Conservation (phyloP, 2,113 vertebrate species). For the Pipa parva region DNA sequence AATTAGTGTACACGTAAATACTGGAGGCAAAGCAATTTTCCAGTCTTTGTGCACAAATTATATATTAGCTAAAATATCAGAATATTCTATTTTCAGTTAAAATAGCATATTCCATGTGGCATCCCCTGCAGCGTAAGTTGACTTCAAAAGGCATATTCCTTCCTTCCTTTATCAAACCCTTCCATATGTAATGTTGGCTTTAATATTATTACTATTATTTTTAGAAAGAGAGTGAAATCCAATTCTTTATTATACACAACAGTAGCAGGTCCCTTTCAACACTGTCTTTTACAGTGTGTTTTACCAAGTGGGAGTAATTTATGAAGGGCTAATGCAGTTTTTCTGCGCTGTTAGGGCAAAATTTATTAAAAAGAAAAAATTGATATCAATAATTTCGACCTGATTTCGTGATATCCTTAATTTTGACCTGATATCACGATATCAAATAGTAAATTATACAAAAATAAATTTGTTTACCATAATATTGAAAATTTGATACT, state of each 20-base stretch:
- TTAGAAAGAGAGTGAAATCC: constrained; percentile 5
- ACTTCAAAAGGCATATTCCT: constrained; percentile 13
- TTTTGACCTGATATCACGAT: too few relatives aligned
- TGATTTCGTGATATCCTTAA: too few relatives aligned
- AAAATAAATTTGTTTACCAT: too few relatives aligned
- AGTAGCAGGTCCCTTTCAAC: too few relatives aligned
- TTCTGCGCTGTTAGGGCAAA: too few relatives aligned
- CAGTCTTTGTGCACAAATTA: constrained; percentile 34
- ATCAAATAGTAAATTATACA: too few relatives aligned
- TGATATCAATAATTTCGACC: too few relatives aligned
- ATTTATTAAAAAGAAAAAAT: too few relatives aligned
- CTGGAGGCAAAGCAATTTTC: constrained; percentile 38
- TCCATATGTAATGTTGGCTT: not conserved
- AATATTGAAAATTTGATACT: too few relatives aligned
- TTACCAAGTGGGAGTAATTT: too few relatives aligned
- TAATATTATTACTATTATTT: not conserved
- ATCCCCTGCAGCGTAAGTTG: constrained; percentile 11
- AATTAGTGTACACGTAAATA: constrained; percentile 40
- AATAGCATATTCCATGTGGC: constrained; percentile 26
- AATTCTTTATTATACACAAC: not conserved
- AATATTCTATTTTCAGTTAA: constrained; percentile 38
- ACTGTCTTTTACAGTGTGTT: too few relatives aligned
- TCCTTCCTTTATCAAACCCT: not conserved
- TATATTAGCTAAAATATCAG: constrained; percentile 41
- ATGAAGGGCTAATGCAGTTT: too few relatives aligned